A percentile compares a stretch with the other conserved stretches of the same genome.
Evolutionary conservation across 1,140 invertebrate genomes (phyloP).

Genomic region (Harpegnathos saltator): DNA sequence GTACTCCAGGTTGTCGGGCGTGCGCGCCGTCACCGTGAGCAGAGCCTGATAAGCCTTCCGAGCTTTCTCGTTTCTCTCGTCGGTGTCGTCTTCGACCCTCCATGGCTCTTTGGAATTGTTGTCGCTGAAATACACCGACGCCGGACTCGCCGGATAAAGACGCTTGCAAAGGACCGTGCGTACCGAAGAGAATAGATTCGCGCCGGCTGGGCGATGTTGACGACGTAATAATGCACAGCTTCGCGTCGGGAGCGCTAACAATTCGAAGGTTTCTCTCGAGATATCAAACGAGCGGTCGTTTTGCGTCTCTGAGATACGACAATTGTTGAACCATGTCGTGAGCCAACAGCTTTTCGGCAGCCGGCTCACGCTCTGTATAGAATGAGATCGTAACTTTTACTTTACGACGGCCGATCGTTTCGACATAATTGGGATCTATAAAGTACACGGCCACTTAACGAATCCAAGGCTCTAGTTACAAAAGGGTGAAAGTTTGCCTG

Average conservation of each 20-base stretch:
- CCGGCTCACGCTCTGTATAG: neutral
- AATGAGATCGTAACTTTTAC: constrained; percentile 31
- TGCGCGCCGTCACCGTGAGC: constrained; percentile 94
- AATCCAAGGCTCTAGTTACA: constrained; percentile 25
- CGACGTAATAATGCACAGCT: too few species aligned
- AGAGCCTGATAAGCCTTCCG: constrained; percentile 95
- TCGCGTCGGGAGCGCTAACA: too few species aligned
- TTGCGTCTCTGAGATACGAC: constrained; percentile 24
- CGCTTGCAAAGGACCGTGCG: too few species aligned
- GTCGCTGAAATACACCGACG: constrained; percentile 78
- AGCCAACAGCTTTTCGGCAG: constrained; percentile 25
- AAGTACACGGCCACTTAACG: neutral
- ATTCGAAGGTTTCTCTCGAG: neutral
- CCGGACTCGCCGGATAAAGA: neutral
- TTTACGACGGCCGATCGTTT: constrained; percentile 51
- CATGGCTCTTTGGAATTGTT: constrained; percentile 90
- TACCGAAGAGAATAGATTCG: too few species aligned
- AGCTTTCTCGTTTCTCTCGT: constrained; percentile 93
- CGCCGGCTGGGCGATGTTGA: too few species aligned
- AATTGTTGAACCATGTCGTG: constrained; percentile 26
- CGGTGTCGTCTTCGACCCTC: constrained; percentile 92
- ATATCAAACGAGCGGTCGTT: constrained; percentile 2
- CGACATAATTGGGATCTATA: constrained; percentile 52
- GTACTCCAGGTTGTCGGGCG: constrained; percentile 93
- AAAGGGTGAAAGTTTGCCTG: neutral